Evolutionary conservation across 2,888 invertebrate species (phyloP).

Genomic region (Clunio marinus): DNA sequence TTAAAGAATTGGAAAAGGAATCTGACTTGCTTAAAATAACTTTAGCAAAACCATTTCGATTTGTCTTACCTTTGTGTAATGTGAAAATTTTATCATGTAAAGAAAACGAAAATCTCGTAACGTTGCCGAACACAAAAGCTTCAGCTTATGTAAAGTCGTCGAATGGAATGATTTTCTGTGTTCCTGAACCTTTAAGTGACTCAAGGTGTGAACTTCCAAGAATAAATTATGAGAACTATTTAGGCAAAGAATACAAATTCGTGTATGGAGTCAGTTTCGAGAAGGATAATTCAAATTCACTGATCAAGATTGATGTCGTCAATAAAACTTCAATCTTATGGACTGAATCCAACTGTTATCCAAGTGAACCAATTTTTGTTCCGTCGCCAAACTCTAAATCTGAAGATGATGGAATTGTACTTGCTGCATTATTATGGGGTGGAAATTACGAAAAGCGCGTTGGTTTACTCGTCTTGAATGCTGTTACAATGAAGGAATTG

Average conservation of each 20-base stretch:
- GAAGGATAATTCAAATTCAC: constrained; percentile 57
- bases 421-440: constrained; percentile 58
- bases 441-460: constrained; percentile 54
- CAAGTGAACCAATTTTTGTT: constrained; percentile 62
- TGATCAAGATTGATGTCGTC: constrained; percentile 58
- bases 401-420: constrained; percentile 61
- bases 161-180: no score
- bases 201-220: constrained; percentile 64
- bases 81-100: no score
- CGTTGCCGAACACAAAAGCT: no score
- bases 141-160: no score
- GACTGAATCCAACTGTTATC: constrained; percentile 57
- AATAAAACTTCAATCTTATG: constrained; percentile 54
- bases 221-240: constrained; percentile 57
- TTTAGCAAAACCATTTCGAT: constrained; percentile 53
- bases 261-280: constrained; percentile 66
- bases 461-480: constrained; percentile 60
- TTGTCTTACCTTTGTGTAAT: constrained; percentile 61
- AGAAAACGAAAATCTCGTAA: no score
- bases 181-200: constrained; percentile 56
- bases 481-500: constrained; percentile 58
- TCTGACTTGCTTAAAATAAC: background rate
- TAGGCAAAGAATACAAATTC: constrained; percentile 57
- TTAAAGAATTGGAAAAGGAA: constrained; percentile 52
- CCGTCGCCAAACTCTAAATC: constrained; percentile 53